Conservation (phyloP, 92 coral and sea anemone genomes). For the Zoanthus gigantus region DNA sequence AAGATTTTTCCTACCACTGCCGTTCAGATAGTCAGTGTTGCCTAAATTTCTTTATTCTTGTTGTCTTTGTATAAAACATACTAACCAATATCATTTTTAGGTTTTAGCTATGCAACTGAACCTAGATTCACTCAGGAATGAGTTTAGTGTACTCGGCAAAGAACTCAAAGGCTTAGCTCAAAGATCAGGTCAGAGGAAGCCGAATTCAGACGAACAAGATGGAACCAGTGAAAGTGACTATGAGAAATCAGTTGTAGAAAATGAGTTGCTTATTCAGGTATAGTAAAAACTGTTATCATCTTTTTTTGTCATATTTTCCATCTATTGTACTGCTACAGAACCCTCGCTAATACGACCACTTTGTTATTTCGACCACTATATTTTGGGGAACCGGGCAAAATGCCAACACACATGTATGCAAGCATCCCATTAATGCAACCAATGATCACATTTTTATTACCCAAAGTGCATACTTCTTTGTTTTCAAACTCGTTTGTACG, state of each 20-base stretch:
- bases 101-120: slow-evolving; percentile 76
- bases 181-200: slow-evolving; percentile 58
- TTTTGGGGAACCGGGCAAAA: too few species aligned
- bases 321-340: too few species aligned
- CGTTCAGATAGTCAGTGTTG: background rate
- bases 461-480: too few species aligned
- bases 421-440: too few species aligned
- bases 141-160: slow-evolving; percentile 68
- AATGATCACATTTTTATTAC: too few species aligned
- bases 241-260: slow-evolving; percentile 56
- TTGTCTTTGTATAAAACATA: background rate
- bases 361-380: too few species aligned
- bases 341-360: too few species aligned
- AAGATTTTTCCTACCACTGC: too few species aligned
- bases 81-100: background rate
- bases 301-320: too few species aligned
- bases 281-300: too few species aligned
- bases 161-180: slow-evolving; percentile 69
- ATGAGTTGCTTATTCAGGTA: slow-evolving; percentile 68
- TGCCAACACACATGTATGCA: too few species aligned
- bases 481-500: too few species aligned
- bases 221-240: slow-evolving; percentile 60
- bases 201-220: slow-evolving; percentile 53
- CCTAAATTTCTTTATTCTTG: background rate
- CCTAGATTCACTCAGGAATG: slow-evolving; percentile 75